Evolutionary conservation across 2,888 invertebrate species (phyloP), one percentile per base, ranked within the genome.

Genomic region (Junonia oenone): DNA sequence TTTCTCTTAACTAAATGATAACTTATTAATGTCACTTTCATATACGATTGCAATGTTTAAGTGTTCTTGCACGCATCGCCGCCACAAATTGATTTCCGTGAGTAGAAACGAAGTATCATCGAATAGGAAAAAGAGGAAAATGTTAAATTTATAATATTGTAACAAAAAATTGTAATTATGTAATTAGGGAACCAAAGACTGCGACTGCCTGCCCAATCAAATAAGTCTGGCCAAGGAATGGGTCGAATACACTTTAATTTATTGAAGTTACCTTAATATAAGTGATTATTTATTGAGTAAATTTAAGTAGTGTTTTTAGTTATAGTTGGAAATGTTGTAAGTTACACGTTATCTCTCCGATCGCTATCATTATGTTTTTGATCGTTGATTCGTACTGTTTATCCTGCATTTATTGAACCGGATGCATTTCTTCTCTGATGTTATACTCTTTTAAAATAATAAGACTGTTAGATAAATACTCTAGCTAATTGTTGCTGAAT

Each of bases 401-500:
- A 43, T 43, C 69, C 71, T 71, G 79, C 80, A 83, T 82, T 82
- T 81, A 66, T 70, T 76, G 78, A 79, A 81, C 73, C 78, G 75
- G 75, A 78, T 85, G 88, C 88, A 87, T 89, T 88, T 89, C 72
- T 69, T 72, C 70, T 70, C 69, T 77, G 78, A 78, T 75, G 73
- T 83, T 83, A 83, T 88, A 86, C 86, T 88, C 86, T 82, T 84
- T 76, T 87, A 87, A 85, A 81, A 77, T 81, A 86, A 84, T 83
- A 83, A 89, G 88, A 89, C 89, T 89, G 89, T 87, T 88, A 88
- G 85, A 40, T 40, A 40, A 83, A 87, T 88, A 87, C 84, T 88
- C 81, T 87, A 81, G 85, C 75, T 75, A 76, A 75, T 64, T 82
- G 80, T 83, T 81, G 80, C 77, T 75, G 74, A 71, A 72, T 71